These are phyloP conservation scores for Andrena hattorfiana DNA, from an alignment of 2,888 invertebrate genomes.

Conservation along the genomic window DNA sequence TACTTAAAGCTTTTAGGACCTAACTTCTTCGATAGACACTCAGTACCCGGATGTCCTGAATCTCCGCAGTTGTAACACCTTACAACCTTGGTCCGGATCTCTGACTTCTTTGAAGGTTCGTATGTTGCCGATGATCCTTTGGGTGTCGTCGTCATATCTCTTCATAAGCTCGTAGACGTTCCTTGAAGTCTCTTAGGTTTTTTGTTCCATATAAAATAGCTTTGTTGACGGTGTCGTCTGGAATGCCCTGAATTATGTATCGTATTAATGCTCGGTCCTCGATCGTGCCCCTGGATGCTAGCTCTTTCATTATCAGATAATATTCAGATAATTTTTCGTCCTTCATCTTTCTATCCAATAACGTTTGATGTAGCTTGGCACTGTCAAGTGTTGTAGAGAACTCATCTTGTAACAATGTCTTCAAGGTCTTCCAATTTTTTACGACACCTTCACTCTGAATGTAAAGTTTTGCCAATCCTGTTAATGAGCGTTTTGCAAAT, in stretches of 20 bases:
- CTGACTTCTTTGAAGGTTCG: neutral
- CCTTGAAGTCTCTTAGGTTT: neutral
- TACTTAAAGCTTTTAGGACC: slow-evolving; percentile 8
- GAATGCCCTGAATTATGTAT: slow-evolving; percentile 11
- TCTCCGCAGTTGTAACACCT: slow-evolving; percentile 26
- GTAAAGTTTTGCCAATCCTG: too few relatives aligned
- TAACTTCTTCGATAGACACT: neutral
- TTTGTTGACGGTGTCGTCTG: neutral
- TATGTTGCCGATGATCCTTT: neutral
- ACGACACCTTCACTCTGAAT: too few relatives aligned
- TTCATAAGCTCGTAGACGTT: slow-evolving; percentile 9
- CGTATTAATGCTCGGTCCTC: slow-evolving; percentile 6
- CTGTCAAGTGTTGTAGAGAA: neutral
- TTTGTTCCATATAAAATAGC: neutral
- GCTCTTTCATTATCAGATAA: neutral
- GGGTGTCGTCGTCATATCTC: neutral
- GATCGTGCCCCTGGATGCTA: slow-evolving; percentile 3
- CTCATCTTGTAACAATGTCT: too few relatives aligned
- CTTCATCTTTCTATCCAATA: slow-evolving; percentile 8
- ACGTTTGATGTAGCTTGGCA: slow-evolving; percentile 2
- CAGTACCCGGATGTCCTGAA: neutral
- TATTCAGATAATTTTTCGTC: neutral
- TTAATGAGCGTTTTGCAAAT: too few relatives aligned
- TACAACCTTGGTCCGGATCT: neutral
- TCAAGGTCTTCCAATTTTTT: too few relatives aligned